Percentiles rank a stretch among this genome's conserved stretches.
Evolutionary conservation across 2,888 invertebrate genomes (phyloP).

Genomic region (Cryptocheilus praepositus): DNA sequence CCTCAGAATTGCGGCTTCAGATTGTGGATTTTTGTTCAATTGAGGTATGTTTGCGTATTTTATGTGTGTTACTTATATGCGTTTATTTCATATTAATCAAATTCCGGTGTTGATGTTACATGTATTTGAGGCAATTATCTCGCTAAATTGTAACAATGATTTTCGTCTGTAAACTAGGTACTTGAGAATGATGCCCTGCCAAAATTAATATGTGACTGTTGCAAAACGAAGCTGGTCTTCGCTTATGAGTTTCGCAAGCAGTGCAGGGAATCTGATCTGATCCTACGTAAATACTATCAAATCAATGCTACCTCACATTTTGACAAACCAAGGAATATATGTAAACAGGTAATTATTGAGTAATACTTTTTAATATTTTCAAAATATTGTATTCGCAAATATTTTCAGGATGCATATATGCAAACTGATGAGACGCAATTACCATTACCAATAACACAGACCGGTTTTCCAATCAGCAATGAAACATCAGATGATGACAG

Average conservation of each 20-base stretch:
- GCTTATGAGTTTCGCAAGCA: constrained; percentile 39
- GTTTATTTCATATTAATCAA: too few relatives aligned
- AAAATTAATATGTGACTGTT: constrained; percentile 42
- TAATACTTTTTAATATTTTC: neutral
- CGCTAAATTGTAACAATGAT: neutral
- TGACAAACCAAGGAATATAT: neutral
- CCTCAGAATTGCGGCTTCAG: constrained; percentile 17
- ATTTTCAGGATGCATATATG: constrained; percentile 8
- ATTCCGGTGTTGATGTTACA: too few relatives aligned
- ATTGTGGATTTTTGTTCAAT: constrained; percentile 47
- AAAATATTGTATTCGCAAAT: neutral
- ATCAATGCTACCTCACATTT: neutral
- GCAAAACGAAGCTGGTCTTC: constrained; percentile 30
- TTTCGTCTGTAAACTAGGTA: constrained; percentile 31
- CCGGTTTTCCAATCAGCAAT: neutral
- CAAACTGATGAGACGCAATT: neutral
- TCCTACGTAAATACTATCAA: constrained; percentile 26
- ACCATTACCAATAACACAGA: neutral
- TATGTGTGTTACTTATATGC: too few relatives aligned
- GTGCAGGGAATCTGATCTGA: constrained; percentile 40
- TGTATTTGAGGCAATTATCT: neutral
- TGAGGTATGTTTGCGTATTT: constrained; percentile 33
- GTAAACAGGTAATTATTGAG: constrained; percentile 12
- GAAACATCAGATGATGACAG: neutral
- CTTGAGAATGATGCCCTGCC: constrained; percentile 37